Evolutionary conservation across 30 jellyfish, hydroid and myxozoan genomes (phyloP).

Genomic region (Turritopsis rubra): DNA sequence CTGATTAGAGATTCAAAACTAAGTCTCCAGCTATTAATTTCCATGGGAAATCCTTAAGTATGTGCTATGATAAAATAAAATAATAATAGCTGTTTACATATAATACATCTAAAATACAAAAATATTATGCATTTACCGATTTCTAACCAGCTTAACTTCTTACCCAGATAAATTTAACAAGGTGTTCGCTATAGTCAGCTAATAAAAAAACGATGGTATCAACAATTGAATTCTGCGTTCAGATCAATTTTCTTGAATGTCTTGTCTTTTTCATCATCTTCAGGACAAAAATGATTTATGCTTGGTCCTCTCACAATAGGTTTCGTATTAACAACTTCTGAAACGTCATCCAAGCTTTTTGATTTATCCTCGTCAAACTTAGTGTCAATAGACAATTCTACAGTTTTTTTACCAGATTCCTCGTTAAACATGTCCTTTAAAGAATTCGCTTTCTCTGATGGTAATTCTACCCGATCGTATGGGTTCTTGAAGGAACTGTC

Average conservation of each 20-base stretch:
- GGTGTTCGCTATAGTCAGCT: too few species aligned
- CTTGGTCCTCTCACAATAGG: conserved; percentile 18
- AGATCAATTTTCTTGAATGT: conserved; percentile 5
- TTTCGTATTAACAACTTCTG: not conserved
- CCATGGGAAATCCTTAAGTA: not conserved
- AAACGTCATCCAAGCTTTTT: not conserved
- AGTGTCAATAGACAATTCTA: conserved; percentile 1
- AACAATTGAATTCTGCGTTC: conserved; percentile 1
- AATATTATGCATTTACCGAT: not conserved
- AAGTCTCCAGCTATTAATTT: not conserved
- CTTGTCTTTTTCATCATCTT: conserved; percentile 4
- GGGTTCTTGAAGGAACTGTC: not conserved
- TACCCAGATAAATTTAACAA: too few species aligned
- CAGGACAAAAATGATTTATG: conserved; percentile 5
- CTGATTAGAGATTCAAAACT: too few species aligned
- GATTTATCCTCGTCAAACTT: not conserved
- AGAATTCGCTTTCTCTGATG: conserved; percentile 2
- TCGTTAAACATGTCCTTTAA: not conserved
- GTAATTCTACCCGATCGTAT: not conserved
- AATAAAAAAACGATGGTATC: not conserved
- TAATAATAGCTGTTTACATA: not conserved
- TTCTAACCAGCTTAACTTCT: too few species aligned
- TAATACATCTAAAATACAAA: not conserved
- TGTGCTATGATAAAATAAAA: not conserved
- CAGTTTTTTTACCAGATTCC: not conserved